Evolutionary conservation across 2,797 vertebrate species (phyloP), one percentile per base, ranked within the genome.

Genomic region (Neostethus bicornis): DNA sequence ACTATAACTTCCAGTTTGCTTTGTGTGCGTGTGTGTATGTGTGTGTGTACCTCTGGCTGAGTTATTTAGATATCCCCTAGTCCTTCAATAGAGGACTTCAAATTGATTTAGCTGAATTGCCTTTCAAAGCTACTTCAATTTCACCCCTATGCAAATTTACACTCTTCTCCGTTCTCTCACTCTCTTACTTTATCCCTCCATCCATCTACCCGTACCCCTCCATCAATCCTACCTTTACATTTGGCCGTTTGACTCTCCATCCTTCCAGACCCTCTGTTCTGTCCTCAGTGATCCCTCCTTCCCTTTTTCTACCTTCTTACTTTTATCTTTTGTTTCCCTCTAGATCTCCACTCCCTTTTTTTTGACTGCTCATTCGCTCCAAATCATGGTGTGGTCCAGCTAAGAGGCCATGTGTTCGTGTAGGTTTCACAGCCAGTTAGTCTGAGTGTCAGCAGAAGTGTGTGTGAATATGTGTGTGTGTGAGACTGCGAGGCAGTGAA

Each of bases 31-130:
- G 42, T 43, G 28, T 32, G 14, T 42, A 23, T 26, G 13, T 34
- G 26, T 44, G 21, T 42, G 61, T 52, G 42, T 3, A 44, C 47
- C 32, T 43, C 45, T 77, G 58, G 17, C 60, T 61, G 50, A 63
- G 49, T 83, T 81, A 77, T 85, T 80, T 77, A 77, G 71, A 80
- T 63, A 67, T 68, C 62, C 66, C 12, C 38, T 51, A 75, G 78
- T 81, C 74, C 80, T 85, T 84, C 73, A 73, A 58, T 73, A 75
- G 79, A 83, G 80, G 77, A 79, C 80, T 80, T 83, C 63, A 84
- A 83, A 85, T 86, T 85, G 85, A 89, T 89, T 87, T 77, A 81
- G 63, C 72, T 77, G 73, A 83, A 83, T 81, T 82, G 80, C 75
- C 77, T 88, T 86, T 83, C 75, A 81, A 74, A 80, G 67, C 66